A percentile compares a stretch with the other conserved stretches of the same genome.
Conservation (phyloP, 2,113 vertebrate species). For the Sander lucioperca region DNA sequence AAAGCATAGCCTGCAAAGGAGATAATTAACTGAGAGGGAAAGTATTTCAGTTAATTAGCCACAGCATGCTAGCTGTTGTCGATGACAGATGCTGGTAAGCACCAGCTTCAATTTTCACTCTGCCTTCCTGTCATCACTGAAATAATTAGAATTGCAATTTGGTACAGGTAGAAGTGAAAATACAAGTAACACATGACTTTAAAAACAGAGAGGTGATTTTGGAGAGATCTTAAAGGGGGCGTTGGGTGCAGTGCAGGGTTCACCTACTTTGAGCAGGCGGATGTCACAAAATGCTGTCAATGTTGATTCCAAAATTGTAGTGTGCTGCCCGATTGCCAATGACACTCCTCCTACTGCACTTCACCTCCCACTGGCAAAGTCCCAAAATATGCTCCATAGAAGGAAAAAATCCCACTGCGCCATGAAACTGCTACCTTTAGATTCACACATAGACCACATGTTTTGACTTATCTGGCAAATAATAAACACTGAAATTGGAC, state of each 20-base stretch:
- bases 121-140: slow-evolving; percentile 5
- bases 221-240: background rate
- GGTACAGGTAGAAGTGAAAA: background rate
- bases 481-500: background rate
- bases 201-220: background rate
- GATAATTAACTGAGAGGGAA: slow-evolving; percentile 18
- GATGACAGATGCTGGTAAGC: slow-evolving; percentile 24
- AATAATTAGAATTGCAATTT: background rate
- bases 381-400: background rate
- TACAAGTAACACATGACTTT: background rate
- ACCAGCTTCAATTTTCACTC: slow-evolving; percentile 8
- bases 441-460: background rate
- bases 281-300: slow-evolving; percentile 6
- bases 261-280: background rate
- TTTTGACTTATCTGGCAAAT: background rate
- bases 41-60: slow-evolving; percentile 33
- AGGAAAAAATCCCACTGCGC: background rate
- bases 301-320: slow-evolving; percentile 9
- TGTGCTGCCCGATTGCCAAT: background rate
- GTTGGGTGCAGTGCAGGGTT: background rate
- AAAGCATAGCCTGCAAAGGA: slow-evolving; percentile 1
- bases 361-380: slow-evolving; percentile 10
- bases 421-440: background rate
- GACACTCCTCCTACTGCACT: background rate
- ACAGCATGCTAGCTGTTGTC: slow-evolving; percentile 17